Conservation (phyloP, 2,888 invertebrate species). For the Ophion obscuratus region DNA sequence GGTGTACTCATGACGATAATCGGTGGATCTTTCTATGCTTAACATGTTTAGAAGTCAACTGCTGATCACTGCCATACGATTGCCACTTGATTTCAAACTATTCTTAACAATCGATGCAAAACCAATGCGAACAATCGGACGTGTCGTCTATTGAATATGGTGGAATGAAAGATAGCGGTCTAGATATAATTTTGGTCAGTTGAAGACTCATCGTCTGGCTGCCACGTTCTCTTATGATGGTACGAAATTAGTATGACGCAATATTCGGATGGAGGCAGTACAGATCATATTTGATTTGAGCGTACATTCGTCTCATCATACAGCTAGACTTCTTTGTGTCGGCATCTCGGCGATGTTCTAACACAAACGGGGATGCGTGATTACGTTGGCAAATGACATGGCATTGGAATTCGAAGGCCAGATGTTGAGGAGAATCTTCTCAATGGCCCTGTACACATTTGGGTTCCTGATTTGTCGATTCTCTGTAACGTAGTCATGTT, state of each 20-base stretch:
- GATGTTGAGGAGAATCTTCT: neutral
- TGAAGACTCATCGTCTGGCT: too few species aligned
- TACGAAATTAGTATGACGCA: neutral
- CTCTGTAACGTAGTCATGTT: slow-evolving; percentile 90
- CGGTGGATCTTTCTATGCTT: slow-evolving; percentile 34
- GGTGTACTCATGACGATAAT: slow-evolving; percentile 57
- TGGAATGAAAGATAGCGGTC: neutral
- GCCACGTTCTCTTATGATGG: neutral
- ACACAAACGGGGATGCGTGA: slow-evolving; percentile 15
- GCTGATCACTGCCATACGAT: neutral
- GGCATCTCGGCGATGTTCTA: slow-evolving; percentile 16
- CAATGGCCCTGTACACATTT: too few species aligned
- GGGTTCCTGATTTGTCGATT: slow-evolving; percentile 84
- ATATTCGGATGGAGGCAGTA: slow-evolving; percentile 6
- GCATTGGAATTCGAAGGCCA: slow-evolving; percentile 17
- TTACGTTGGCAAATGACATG: neutral
- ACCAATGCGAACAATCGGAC: neutral
- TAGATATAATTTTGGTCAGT: neutral
- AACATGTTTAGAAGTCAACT: neutral
- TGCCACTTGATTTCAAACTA: neutral
- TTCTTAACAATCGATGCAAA: neutral
- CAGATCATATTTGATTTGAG: slow-evolving; percentile 36
- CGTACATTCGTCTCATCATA: slow-evolving; percentile 11
- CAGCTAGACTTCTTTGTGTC: slow-evolving; percentile 3
- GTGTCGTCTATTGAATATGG: neutral